These are phyloP conservation scores for Tromatobia lineatoria DNA, from an alignment of 2,888 invertebrate genomes.

Conservation along the genomic window DNA sequence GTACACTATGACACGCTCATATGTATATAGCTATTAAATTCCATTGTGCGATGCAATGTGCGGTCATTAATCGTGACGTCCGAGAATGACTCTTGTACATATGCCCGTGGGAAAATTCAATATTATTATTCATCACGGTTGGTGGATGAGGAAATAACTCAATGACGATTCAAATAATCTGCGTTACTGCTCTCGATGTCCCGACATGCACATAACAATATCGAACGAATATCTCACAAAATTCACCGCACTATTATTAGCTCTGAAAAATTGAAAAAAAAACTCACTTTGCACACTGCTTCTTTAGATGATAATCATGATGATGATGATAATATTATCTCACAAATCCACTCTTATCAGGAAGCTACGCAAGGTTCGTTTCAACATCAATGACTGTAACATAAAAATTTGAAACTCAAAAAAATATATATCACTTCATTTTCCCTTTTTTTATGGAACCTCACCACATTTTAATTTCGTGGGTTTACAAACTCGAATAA, in stretches of 20 bases:
- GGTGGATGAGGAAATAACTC: conserved; percentile 69
- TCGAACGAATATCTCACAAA: not conserved
- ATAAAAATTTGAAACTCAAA: too few species aligned
- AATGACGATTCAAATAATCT: conserved; percentile 78
- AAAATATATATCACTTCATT: too few species aligned
- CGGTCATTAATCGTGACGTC: conserved; percentile 74
- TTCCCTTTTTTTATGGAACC: too few species aligned
- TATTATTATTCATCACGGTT: conserved; percentile 78
- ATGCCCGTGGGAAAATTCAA: conserved; percentile 73
- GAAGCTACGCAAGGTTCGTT: too few species aligned
- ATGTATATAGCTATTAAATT: conserved; percentile 57
- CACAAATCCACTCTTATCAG: too few species aligned
- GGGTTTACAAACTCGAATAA: not conserved
- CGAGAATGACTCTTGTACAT: conserved; percentile 74
- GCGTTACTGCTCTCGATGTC: conserved; percentile 63
- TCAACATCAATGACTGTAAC: too few species aligned
- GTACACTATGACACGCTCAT: conserved; percentile 21
- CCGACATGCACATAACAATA: not conserved
- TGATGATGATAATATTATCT: too few species aligned
- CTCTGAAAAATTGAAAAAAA: too few species aligned
- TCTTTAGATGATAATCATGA: too few species aligned
- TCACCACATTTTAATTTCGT: too few species aligned
- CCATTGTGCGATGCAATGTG: conserved; percentile 51
- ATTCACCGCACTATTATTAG: not conserved
- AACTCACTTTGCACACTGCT: too few species aligned